Base-by-base conservation (phyloP, 2,888 invertebrate genomes). In the Lissocephala sabroskyi region DNA sequence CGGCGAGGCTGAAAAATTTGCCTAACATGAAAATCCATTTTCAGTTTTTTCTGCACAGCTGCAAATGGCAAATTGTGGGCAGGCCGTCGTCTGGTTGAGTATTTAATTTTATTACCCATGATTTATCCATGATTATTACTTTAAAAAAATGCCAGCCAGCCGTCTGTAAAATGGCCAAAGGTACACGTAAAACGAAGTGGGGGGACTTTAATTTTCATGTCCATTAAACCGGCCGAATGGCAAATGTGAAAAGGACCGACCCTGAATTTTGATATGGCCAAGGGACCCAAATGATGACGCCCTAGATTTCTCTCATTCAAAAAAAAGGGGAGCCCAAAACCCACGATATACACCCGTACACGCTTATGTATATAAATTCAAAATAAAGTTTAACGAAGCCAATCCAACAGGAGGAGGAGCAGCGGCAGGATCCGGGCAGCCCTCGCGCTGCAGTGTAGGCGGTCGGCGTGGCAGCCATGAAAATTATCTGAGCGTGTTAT, bases 401-500 rank as follows among this genome's bases (percentile, higher is more conserved):
- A 77, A 74, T 79, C 75, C 56, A 56, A 29, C 19, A 45, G 11
- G 29, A 3, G 11, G 10, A 11, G 26, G 16, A 28, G 10, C 11
- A 13, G 5, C 32, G 30, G 17, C 3, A 9, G 16, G 4, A 14
- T n/a, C 30, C 40, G 17, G 11, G 32, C 33, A 18, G 28, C 16
- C 39, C 32, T 32, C 11, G n/a, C 62, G 65, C 65, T 63, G 58
- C 59, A 53, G 59, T 65, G 75, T 61, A 75, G 79, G 71, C 77
- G 77, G 76, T 49, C 53, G 49, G 73, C 65, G 73, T 63, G 73
- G 74, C 74, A 73, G 67, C 64, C 80, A 80, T 79, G 77, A 81
- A 82, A 82, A 80, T 81, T 79, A 82, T 79, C 70, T 78, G 79
- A 79, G 79, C 81, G 79, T 83, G 82, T 79, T 82, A 82, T 83